Evolutionary conservation across 2,113 vertebrate species (phyloP).

Genomic region (Indicator indicator): DNA sequence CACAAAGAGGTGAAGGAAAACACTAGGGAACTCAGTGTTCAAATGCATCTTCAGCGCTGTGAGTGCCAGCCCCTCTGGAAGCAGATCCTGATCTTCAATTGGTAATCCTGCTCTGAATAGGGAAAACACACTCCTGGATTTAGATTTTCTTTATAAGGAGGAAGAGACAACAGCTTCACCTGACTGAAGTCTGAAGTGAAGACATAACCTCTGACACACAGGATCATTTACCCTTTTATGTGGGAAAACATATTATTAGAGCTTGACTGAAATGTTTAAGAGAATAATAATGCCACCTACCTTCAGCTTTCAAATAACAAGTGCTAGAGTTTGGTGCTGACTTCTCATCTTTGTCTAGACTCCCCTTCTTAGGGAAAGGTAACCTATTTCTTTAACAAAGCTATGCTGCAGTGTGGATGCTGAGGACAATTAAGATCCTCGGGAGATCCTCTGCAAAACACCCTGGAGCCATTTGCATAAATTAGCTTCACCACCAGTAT

Average conservation of each 20-base stretch:
- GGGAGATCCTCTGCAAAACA: not conserved
- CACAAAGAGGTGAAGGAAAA: not conserved
- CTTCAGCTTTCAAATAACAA: not conserved
- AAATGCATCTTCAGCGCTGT: not conserved
- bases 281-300: not conserved
- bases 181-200: conserved; percentile 29
- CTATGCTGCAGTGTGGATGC: not conserved
- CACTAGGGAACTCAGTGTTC: not conserved
- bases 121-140: not conserved
- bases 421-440: not conserved
- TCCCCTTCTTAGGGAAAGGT: not conserved
- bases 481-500: not conserved
- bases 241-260: conserved; percentile 43
- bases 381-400: not conserved
- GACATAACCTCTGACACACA: not conserved
- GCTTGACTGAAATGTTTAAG: not conserved
- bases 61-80: not conserved
- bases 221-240: conserved; percentile 13
- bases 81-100: not conserved
- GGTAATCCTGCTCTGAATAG: not conserved
- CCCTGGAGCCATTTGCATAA: not conserved
- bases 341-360: not conserved
- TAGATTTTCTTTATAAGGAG: not conserved
- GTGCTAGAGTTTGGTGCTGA: not conserved
- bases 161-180: not conserved